These are phyloP conservation scores for Stictonetta naevosa DNA, from an alignment of 2,113 vertebrate species.

Conservation along the genomic window DNA sequence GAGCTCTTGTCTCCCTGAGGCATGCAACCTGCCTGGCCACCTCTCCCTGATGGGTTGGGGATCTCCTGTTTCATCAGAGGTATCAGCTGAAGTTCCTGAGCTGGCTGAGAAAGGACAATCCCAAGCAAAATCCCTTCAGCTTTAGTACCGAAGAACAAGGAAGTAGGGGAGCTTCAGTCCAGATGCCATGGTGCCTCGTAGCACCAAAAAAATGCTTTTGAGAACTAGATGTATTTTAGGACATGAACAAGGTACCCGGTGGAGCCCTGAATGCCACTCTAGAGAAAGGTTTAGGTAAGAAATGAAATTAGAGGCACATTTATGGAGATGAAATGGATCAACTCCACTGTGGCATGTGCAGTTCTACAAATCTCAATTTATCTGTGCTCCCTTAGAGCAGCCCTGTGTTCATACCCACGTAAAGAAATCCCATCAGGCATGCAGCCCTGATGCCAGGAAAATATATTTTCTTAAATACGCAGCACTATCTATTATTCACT, in stretches of 20 bases:
- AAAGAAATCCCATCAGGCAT: background rate
- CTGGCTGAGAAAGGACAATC: background rate
- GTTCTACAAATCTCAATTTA: background rate
- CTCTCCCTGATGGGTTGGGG: fast-evolving
- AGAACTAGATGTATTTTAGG: background rate
- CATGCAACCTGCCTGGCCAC: background rate
- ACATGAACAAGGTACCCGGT: background rate
- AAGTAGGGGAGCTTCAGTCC: background rate
- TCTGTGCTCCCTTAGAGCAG: background rate
- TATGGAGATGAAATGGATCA: background rate
- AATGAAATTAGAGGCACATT: background rate
- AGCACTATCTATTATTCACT: background rate
- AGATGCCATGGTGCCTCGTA: background rate
- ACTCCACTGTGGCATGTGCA: background rate
- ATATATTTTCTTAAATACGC: background rate
- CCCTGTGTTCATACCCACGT: background rate
- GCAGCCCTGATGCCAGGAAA: background rate
- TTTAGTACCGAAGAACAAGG: background rate
- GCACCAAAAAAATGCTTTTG: background rate
- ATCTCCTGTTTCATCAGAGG: fast-evolving
- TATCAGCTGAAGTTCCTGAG: background rate
- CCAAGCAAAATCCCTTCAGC: background rate
- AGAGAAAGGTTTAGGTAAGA: background rate
- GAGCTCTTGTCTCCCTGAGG: background rate
- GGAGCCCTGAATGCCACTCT: background rate